Evolutionary conservation across 2,888 invertebrate genomes (phyloP).

Genomic region (Odontocerum albicorne): DNA sequence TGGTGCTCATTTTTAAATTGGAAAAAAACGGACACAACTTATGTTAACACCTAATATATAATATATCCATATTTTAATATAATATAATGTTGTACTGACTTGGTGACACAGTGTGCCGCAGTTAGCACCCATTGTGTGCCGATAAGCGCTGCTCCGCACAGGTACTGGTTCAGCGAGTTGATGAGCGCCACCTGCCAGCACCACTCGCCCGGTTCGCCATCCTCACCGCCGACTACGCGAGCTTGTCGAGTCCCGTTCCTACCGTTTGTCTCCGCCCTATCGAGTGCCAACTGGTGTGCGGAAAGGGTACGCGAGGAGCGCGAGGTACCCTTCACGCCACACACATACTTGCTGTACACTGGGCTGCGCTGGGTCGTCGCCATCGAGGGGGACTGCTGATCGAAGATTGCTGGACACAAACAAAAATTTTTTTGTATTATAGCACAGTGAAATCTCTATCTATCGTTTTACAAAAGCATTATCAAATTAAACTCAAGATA

Average conservation of each 20-base stretch:
- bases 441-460: no score
- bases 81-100: conserved; percentile 59
- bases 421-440: no score
- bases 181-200: conserved; percentile 95
- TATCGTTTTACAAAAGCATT: no score
- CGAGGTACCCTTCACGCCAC: conserved; percentile 77
- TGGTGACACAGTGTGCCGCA: conserved; percentile 92
- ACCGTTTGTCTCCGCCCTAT: not conserved
- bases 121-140: conserved; percentile 94
- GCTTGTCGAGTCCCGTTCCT: conserved; percentile 38
- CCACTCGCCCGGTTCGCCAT: conserved; percentile 91
- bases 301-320: conserved; percentile 37
- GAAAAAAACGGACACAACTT: no score
- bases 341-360: conserved; percentile 87
- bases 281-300: conserved; percentile 1
- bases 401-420: conserved; percentile 51
- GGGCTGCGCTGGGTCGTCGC: conserved; percentile 68
- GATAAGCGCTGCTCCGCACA: conserved; percentile 90
- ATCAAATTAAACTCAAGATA: no score
- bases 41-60: no score
- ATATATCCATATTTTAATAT: not conserved
- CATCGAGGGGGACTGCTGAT: conserved; percentile 48
- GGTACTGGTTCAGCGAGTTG: conserved; percentile 90
- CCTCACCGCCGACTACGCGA: conserved; percentile 86
- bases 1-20: no score